Conservation (phyloP, 1,140 invertebrate species). For the Drosophila oshimai region DNA sequence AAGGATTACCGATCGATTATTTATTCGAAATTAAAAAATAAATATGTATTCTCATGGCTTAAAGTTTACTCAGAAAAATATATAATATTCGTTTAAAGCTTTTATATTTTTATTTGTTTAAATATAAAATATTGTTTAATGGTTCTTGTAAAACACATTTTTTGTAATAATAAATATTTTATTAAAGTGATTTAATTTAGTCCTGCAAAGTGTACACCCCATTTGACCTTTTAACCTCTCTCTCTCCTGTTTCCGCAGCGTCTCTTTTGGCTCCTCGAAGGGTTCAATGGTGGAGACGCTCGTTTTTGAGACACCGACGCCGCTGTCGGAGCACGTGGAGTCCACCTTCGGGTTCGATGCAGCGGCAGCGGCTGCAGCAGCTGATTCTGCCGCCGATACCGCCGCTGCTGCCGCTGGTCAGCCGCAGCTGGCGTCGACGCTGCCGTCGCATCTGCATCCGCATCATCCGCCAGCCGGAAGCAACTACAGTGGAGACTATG, state of each 20-base stretch:
- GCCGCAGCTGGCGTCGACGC: constrained; percentile 29
- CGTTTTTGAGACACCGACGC: constrained; percentile 92
- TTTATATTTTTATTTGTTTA: too few relatives aligned
- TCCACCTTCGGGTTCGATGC: constrained; percentile 74
- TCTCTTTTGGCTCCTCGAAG: constrained; percentile 96
- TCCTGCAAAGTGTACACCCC: too few relatives aligned
- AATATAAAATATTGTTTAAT: too few relatives aligned
- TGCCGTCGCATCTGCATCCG: constrained; percentile 50
- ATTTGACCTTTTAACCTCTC: background rate
- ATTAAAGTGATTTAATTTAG: background rate
- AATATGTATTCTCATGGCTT: too few relatives aligned
- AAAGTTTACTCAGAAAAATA: too few relatives aligned
- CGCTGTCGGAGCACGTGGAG: constrained; percentile 88
- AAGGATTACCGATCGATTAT: constrained; percentile 16
- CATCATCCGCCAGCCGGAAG: constrained; percentile 47
- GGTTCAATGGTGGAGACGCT: constrained; percentile 97
- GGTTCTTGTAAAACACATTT: too few relatives aligned
- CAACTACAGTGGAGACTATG: constrained; percentile 52
- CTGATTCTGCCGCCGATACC: constrained; percentile 51
- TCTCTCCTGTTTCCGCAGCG: constrained; percentile 85
- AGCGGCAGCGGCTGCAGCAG: constrained; percentile 58
- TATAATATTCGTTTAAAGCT: too few relatives aligned
- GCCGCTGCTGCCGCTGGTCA: constrained; percentile 50
- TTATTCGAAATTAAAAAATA: background rate
- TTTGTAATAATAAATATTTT: too few relatives aligned